Base-by-base conservation (phyloP, 2,113 vertebrate species). In the Thamnaconus septentrionalis region DNA sequence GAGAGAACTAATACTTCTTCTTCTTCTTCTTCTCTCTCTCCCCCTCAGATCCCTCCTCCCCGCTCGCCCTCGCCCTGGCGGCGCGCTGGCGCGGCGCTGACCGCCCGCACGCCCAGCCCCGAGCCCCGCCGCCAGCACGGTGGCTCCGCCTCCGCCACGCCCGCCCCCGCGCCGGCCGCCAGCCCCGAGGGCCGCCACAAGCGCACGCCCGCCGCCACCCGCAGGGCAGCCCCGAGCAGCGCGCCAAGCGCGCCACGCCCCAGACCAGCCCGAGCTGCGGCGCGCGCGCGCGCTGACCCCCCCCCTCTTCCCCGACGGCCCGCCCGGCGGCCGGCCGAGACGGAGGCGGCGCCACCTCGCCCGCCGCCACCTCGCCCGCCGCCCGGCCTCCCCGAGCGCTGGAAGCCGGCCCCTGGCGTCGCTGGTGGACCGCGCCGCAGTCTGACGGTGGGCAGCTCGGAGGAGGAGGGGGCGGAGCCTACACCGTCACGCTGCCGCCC, bases 41-140 rank as follows among this genome's bases (percentile, higher is more conserved):
- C 0, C 62, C 57, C 41, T 57, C 64, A 90, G 96, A 98, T 78
- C 97, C 96, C 0, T 95, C 96, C 66, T 98, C 96, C 2, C 97
- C 97, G 8, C 92, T 99, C 74, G 97, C 97, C 56, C 93, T 99
- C 61, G 96, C 97, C 78, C 93, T 99, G 85, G 97, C 97, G 50
- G 97, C 97, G 69, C 91, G 97, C n/a, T n/a, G 61, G 96, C 98
- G 80, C 92, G 96, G 97, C 97, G 1, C 93, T 99, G 66, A 96
- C 95, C 0, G 92, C 93, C 4, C 95, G 98, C 67, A 94, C 92
- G 4, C 94, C 95, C 9, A 95, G 94, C 43, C 94, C 94, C 0
- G 92, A 89, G 61, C 88, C 88, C 6, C 78, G 88, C 52, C 51
- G 62, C 0, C 89, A 87, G 64, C 85, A 86, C 4, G n/a, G 18